Conservation (phyloP, 2,113 vertebrate species). For the Tachuris rubrigastra region DNA sequence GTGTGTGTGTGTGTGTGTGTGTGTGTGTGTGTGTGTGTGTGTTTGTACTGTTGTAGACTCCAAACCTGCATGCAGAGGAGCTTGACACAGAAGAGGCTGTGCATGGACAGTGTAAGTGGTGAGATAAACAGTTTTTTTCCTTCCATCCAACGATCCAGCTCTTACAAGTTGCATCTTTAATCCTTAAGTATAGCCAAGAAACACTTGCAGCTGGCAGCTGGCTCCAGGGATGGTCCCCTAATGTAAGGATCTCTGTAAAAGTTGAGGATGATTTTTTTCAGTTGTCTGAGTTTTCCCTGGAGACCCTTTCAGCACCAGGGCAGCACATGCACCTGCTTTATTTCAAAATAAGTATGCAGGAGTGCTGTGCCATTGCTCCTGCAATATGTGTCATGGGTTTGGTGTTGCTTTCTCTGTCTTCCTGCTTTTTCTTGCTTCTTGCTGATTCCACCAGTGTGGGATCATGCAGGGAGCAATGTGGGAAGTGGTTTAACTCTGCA, state of each 20-base stretch:
- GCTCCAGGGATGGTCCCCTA: neutral
- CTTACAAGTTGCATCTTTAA: neutral
- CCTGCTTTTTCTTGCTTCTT: neutral
- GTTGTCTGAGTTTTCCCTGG: neutral
- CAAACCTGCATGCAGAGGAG: neutral
- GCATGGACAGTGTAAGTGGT: neutral
- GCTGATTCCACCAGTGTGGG: neutral
- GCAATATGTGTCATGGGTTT: neutral
- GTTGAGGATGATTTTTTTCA: neutral
- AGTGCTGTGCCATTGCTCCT: neutral
- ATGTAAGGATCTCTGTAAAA: neutral
- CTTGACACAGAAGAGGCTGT: neutral
- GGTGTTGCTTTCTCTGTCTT: neutral
- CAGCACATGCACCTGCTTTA: neutral
- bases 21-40: neutral
- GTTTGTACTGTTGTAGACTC: neutral
- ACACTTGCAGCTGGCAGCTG: neutral
- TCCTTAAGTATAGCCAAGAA: neutral
- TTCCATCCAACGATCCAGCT: neutral
- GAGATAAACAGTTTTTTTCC: neutral
- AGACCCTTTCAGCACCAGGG: neutral
- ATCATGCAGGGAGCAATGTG: neutral
- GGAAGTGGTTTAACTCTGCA: neutral
- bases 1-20: too few relatives aligned
- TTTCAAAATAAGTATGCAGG: neutral